Base-by-base conservation (phyloP, 2,888 invertebrate genomes). In the Lysandra bellargus region DNA sequence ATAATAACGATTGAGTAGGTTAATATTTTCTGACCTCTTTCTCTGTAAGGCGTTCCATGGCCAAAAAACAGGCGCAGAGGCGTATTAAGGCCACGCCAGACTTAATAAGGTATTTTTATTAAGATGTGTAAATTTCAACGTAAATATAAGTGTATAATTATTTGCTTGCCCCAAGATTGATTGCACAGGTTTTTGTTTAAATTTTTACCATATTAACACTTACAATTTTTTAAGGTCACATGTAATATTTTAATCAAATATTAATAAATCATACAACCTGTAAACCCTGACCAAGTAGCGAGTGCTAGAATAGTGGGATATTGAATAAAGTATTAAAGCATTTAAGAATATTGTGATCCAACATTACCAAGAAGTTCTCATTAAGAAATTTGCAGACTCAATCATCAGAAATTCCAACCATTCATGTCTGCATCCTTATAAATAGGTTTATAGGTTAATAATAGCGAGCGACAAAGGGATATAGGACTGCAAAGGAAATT, bases 391-490 rank as follows among this genome's bases (percentile, higher is more conserved):
- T 6, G 49, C 49, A 17, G 14, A 14, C 57, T 17, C 57, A 57
- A 17, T 57, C 57, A 57, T 57, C 57, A 44, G 44, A 4, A 75
- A 75, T 49, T 44, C 23, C 49, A 49, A 49, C 9, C 44, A 30
- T 75, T 44, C 49, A 75, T 49, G 49, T 53, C 44, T 76, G 49
- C 57, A 53, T 76, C 76, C 33, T 57, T 53, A 75, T 53, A 75
- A 75, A 76, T 57, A 76, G 76, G 33, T 76, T 76, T 57, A 76
- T 76, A 76, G 57, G 76, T 53, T 76, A 76, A 76, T 57, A 76
- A 76, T 30, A 30, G 17, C 23, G 57, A 57, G 14, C 17, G 57
- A 57, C 57, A 76, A 76, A 33, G 57, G 76, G 57, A 5, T 23
- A 30, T 17, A 30, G 57, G 49, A 17, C 57, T 69, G 69, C 0